Evolutionary conservation across 2,113 vertebrate genomes (phyloP), one percentile per base, ranked within the genome.

Genomic region (Cnemophilus loriae): DNA sequence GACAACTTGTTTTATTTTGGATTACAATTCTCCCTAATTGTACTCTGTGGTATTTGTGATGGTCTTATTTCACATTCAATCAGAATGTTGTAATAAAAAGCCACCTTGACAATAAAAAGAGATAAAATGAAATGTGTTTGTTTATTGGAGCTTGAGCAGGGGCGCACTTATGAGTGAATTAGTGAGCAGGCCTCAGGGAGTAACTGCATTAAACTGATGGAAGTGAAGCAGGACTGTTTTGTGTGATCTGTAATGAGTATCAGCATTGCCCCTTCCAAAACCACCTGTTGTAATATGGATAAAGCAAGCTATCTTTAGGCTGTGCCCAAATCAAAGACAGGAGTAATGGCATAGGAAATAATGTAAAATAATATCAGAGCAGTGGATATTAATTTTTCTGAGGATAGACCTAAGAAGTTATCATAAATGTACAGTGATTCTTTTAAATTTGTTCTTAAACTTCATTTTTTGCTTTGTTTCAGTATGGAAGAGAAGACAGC

Each of bases 401-500:
- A 55, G 30, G 42, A 24, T 15, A 50, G 27, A 50, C 19, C 10
- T 44, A 28, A 69, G 37, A 61, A 41, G 7, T 41, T 75, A 14
- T 3, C 4, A 13, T 76, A 73, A 76, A 20, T n/a, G 7, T 63
- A 69, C 17, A 17, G 18, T 87, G 17, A 67, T 68, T 39, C 18
- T 39, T 84, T 74, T 67, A 84, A 49, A 8, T 67, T 76, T 56
- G 60, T 74, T 47, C 53, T 84, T 96, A 86, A 95, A 59, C 55
- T 86, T 8, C 4, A 5, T 76, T 93, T 97, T 96, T 97, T 97
- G 59, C 42, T 98, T 96, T 92, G 5, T 98, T 96, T 19, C 96
- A 99, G 98, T 98, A 98, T 3, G 98, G 98, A 94, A 97, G 97
- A 97, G 98, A 97, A 57, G 90, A 97, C 64, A 98, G 98, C 1